These are phyloP conservation scores for Hirtodrosophila duncani DNA, from an alignment of 2,888 invertebrate species.

Conservation along the genomic window DNA sequence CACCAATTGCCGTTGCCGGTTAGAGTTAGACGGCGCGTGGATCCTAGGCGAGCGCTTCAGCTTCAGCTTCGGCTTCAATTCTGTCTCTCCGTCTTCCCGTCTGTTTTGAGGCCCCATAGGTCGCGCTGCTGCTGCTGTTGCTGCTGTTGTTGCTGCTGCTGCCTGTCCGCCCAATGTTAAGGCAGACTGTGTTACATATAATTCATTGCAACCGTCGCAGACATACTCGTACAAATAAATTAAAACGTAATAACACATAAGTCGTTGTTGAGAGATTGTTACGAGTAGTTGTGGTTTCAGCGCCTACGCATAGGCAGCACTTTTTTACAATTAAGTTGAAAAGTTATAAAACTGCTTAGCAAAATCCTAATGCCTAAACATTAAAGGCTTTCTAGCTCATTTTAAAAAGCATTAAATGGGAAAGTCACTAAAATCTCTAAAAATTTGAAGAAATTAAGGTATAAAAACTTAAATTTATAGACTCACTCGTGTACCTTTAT, in stretches of 20 bases:
- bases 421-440: too few relatives aligned
- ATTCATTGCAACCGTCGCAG: constrained; percentile 64
- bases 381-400: too few relatives aligned
- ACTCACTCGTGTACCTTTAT: too few relatives aligned
- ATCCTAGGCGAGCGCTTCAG: constrained; percentile 47
- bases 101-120: constrained; percentile 36
- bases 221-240: constrained; percentile 71
- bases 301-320: constrained; percentile 44
- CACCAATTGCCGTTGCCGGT: constrained; percentile 6
- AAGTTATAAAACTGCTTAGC: too few relatives aligned
- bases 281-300: constrained; percentile 4
- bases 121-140: too few relatives aligned
- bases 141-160: too few relatives aligned
- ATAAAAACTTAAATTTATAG: too few relatives aligned
- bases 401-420: too few relatives aligned
- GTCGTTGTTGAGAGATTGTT: constrained; percentile 41
- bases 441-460: too few relatives aligned
- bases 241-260: constrained; percentile 74
- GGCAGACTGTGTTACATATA: constrained; percentile 44
- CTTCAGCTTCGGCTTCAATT: constrained; percentile 29
- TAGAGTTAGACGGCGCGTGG: constrained; percentile 56
- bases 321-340: too few relatives aligned
- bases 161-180: constrained; percentile 63
- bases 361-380: background rate
- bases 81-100: constrained; percentile 22